phyloP scores from a whole-genome alignment of 2,113 vertebrate genomes.

The Ascaphus truei region DNA sequence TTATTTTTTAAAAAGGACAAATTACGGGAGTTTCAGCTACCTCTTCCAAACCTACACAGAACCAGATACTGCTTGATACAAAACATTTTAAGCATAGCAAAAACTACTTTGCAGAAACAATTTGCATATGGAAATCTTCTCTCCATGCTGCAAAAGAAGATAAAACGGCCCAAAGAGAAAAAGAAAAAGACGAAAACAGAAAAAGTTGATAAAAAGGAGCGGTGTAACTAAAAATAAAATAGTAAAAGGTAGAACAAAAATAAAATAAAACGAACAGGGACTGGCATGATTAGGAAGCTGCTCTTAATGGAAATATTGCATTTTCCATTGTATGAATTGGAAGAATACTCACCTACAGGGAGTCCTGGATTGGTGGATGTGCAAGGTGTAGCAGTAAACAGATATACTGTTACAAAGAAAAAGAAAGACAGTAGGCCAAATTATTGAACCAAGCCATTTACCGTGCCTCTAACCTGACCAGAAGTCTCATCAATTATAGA shows the following conservation, averaged over 20 bases:
- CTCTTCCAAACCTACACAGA: no score
- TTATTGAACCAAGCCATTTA: constrained; percentile 54
- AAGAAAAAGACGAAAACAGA: no score
- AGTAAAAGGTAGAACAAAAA: background rate
- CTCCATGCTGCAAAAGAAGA: background rate
- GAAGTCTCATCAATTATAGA: constrained; percentile 47
- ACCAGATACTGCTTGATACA: no score
- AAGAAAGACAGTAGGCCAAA: constrained; percentile 51
- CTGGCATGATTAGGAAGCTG: constrained; percentile 37
- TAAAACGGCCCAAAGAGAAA: background rate
- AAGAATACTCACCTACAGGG: constrained; percentile 55
- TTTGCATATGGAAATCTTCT: background rate
- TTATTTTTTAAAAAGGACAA: no score
- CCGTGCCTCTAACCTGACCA: constrained; percentile 43
- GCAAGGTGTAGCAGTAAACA: constrained; percentile 55
- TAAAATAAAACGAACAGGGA: background rate
- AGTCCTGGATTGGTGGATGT: constrained; percentile 56
- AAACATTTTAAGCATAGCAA: no score
- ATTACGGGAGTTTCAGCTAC: no score
- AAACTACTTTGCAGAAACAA: no score
- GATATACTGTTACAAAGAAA: constrained; percentile 55
- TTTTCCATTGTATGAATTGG: constrained; percentile 50
- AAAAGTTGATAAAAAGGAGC: background rate
- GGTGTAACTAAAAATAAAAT: constrained; percentile 4
- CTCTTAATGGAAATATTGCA: constrained; percentile 36